Conservation (phyloP, 2,797 vertebrate genomes). For the Micromesistius poutassou region DNA sequence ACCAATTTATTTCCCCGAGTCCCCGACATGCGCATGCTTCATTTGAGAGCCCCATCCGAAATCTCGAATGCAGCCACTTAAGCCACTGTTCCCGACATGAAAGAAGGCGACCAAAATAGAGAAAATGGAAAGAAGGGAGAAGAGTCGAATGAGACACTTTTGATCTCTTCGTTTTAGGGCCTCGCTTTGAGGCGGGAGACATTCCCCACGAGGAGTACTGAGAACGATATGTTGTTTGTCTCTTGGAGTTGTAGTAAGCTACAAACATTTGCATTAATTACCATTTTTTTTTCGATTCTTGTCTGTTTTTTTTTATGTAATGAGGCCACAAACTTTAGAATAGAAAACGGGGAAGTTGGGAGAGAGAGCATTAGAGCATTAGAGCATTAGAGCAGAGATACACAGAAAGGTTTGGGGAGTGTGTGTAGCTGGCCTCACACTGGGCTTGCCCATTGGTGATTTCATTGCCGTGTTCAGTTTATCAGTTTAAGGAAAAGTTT, state of each 20-base stretch:
- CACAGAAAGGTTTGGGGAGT: too few species aligned
- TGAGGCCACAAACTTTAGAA: conserved; percentile 42
- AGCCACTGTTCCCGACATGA: conserved; percentile 65
- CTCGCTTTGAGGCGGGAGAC: conserved; percentile 43
- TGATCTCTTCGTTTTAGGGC: conserved; percentile 64
- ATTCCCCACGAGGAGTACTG: conserved; percentile 19
- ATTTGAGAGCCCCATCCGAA: conserved; percentile 62
- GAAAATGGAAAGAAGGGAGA: conserved; percentile 33
- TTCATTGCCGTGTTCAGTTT: background rate
- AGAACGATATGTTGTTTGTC: conserved; percentile 44
- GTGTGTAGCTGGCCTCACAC: background rate
- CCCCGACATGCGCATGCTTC: conserved; percentile 47
- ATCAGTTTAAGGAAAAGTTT: background rate
- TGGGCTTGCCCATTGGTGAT: background rate
- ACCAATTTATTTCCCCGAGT: conserved; percentile 59
- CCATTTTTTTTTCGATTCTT: conserved; percentile 19
- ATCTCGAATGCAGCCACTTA: conserved; percentile 64
- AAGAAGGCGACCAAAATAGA: conserved; percentile 65
- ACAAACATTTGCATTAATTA: conserved; percentile 47
- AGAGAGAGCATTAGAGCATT: background rate
- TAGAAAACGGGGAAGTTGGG: conserved; percentile 15
- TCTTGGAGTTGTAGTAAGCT: conserved; percentile 51
- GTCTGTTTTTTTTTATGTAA: conserved; percentile 44
- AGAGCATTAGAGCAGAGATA: too few species aligned
- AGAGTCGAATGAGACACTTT: conserved; percentile 47